Percentiles rank a stretch among this genome's conserved stretches.
Evolutionary conservation across 2,888 invertebrate species (phyloP).

Genomic region (Omphaloscelis lunosa): DNA sequence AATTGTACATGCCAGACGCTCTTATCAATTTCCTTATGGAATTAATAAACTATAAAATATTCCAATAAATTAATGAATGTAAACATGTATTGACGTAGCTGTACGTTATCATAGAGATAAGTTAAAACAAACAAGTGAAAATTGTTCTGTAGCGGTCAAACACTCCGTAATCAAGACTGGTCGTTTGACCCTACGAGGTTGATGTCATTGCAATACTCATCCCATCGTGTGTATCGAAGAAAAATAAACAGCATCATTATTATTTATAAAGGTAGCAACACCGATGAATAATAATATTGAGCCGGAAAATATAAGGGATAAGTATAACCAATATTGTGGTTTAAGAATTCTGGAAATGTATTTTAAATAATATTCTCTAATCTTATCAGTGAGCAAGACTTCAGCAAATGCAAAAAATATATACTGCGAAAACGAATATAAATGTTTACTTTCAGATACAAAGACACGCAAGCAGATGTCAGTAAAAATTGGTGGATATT

Average conservation of each 20-base stretch:
- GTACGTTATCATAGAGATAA: constrained; percentile 68
- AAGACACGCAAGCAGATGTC: constrained; percentile 47
- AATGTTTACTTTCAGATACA: constrained; percentile 46
- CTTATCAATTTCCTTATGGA: constrained; percentile 76
- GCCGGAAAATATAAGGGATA: constrained; percentile 41
- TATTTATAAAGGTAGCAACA: constrained; percentile 55
- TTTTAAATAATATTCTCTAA: neutral
- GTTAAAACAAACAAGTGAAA: constrained; percentile 70
- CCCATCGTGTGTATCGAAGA: constrained; percentile 42
- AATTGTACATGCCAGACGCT: constrained; percentile 47
- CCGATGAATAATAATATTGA: constrained; percentile 30
- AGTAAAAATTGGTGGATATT: constrained; percentile 40
- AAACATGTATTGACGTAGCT: constrained; percentile 79
- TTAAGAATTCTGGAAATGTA: neutral
- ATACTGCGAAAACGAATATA: constrained; percentile 22
- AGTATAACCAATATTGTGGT: constrained; percentile 6
- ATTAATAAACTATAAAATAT: constrained; percentile 67
- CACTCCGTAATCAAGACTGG: constrained; percentile 65
- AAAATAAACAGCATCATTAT: constrained; percentile 62
- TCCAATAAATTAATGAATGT: constrained; percentile 67
- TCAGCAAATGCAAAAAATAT: constrained; percentile 10
- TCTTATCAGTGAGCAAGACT: constrained; percentile 1
- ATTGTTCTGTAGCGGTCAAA: constrained; percentile 70
- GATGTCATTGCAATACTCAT: constrained; percentile 68
- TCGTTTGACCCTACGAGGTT: constrained; percentile 66